phyloP scores from a whole-genome alignment of 2,797 vertebrate genomes.

The Epinephelus coioides region DNA sequence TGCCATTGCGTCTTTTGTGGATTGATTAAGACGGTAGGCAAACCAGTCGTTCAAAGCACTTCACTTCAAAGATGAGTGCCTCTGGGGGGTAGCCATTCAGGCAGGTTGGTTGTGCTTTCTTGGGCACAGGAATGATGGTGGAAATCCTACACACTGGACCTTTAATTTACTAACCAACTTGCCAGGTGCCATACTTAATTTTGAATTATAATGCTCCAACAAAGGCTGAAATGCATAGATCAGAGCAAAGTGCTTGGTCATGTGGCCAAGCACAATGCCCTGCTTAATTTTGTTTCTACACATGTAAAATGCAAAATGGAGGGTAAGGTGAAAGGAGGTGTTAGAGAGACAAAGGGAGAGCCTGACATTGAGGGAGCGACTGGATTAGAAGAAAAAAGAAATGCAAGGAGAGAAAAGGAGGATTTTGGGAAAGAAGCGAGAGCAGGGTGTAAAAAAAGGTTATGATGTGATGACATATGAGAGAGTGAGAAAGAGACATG shows the following conservation, averaged over 20 bases:
- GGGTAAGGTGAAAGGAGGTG: slow-evolving; percentile 7
- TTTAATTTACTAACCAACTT: not conserved
- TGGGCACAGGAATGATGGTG: too few relatives aligned
- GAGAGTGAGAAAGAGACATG: slow-evolving; percentile 44
- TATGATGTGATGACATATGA: slow-evolving; percentile 45
- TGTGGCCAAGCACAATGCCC: not conserved
- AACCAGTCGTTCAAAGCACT: too few relatives aligned
- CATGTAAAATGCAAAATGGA: slow-evolving; percentile 5
- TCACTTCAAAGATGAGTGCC: too few relatives aligned
- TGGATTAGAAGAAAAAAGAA: slow-evolving; percentile 28
- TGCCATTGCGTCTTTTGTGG: too few relatives aligned
- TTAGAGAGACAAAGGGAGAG: slow-evolving; percentile 29
- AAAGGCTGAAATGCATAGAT: not conserved
- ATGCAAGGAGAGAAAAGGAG: slow-evolving; percentile 30
- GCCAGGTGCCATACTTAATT: not conserved
- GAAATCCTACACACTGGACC: too few relatives aligned
- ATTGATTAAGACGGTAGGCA: too few relatives aligned
- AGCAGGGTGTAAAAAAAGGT: slow-evolving; percentile 18
- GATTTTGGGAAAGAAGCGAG: slow-evolving; percentile 30
- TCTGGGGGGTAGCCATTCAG: too few relatives aligned
- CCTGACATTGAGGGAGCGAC: slow-evolving; percentile 24
- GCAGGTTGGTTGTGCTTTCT: too few relatives aligned
- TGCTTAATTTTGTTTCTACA: slow-evolving; percentile 2
- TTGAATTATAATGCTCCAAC: not conserved
- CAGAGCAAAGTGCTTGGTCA: not conserved